phyloP scores from a whole-genome alignment of 2,888 invertebrate genomes.

The Pediacus dermestoides region DNA sequence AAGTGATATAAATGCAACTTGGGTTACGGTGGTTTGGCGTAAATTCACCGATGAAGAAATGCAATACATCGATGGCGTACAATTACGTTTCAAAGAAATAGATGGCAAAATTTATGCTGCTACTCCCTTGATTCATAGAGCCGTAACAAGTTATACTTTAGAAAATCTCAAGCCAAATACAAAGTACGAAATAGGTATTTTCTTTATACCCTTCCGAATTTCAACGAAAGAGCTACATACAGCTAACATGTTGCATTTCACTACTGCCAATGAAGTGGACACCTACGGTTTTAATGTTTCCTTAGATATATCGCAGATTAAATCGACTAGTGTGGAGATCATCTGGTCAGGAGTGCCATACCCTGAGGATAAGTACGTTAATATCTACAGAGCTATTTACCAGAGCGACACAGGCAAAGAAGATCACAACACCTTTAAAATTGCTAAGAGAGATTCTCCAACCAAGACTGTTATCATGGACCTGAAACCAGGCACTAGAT shows the following conservation, averaged over 20 bases:
- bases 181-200: constrained; percentile 78
- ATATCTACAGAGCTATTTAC: constrained; percentile 82
- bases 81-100: constrained; percentile 78
- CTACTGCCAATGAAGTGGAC: constrained; percentile 68
- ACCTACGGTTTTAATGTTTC: constrained; percentile 79
- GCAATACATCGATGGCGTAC: constrained; percentile 83
- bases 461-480: constrained; percentile 64
- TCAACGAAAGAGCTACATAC: constrained; percentile 76
- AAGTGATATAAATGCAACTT: constrained; percentile 73
- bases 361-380: constrained; percentile 86
- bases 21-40: constrained; percentile 76
- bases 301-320: constrained; percentile 72
- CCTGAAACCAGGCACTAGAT: constrained; percentile 75
- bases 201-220: constrained; percentile 73
- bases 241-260: constrained; percentile 65
- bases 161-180: constrained; percentile 74
- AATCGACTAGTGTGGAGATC: constrained; percentile 73
- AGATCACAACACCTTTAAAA: constrained; percentile 69
- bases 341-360: constrained; percentile 82
- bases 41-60: constrained; percentile 76
- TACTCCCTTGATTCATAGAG: constrained; percentile 79
- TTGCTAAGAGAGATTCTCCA: constrained; percentile 69
- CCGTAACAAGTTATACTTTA: constrained; percentile 73
- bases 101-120: constrained; percentile 80
- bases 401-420: constrained; percentile 72